These are phyloP conservation scores for Brachypterus glaber DNA, from an alignment of 2,888 invertebrate species.

Conservation along the genomic window DNA sequence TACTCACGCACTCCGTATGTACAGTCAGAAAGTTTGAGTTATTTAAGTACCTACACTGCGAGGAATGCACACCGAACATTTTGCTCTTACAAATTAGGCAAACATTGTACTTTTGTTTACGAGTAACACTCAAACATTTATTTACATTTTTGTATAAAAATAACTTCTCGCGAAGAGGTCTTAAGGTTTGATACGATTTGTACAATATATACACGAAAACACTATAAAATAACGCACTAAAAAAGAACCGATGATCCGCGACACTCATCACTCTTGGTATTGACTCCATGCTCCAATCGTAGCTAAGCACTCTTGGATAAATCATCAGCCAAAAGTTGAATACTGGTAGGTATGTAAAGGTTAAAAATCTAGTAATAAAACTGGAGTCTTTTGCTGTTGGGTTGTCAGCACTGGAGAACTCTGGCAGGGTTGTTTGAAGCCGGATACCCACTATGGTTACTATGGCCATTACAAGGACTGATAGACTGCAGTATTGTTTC, in stretches of 20 bases:
- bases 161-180: slow-evolving; percentile 1
- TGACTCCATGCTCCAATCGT: slow-evolving; percentile 99
- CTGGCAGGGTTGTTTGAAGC: slow-evolving; percentile 61
- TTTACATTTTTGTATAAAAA: too few relatives aligned
- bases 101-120: neutral
- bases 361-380: slow-evolving; percentile 70
- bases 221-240: slow-evolving; percentile 65
- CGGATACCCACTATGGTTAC: slow-evolving; percentile 64
- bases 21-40: slow-evolving; percentile 58
- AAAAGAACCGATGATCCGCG: slow-evolving; percentile 70
- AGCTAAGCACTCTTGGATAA: slow-evolving; percentile 81
- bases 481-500: slow-evolving; percentile 62
- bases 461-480: slow-evolving; percentile 57
- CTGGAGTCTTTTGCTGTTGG: slow-evolving; percentile 85
- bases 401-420: slow-evolving; percentile 92
- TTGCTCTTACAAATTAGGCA: neutral
- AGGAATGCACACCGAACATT: slow-evolving; percentile 58
- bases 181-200: slow-evolving; percentile 2
- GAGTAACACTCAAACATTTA: slow-evolving; percentile 11
- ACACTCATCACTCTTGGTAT: slow-evolving; percentile 75
- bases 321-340: slow-evolving; percentile 82
- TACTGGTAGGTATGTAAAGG: slow-evolving; percentile 85
- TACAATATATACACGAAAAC: slow-evolving; percentile 9
- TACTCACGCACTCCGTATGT: slow-evolving; percentile 43
- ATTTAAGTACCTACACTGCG: slow-evolving; percentile 59